Conservation (phyloP, 2,113 vertebrate species). For the Hippoglossus stenolepis region DNA sequence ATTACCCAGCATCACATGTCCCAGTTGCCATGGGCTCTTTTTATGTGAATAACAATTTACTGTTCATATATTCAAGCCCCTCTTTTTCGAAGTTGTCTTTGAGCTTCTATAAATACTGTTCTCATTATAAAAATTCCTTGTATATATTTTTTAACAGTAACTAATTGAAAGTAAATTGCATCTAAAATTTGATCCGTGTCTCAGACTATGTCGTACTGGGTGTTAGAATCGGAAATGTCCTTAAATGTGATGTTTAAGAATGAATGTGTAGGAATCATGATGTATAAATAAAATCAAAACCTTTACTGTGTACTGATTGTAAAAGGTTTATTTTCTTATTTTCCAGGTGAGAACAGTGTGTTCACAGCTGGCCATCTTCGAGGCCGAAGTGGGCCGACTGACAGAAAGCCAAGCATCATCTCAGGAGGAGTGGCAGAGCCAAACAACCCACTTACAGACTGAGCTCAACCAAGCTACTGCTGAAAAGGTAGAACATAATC, state of each 20-base stretch:
- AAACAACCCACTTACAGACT: slow-evolving; percentile 77
- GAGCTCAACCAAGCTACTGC: slow-evolving; percentile 82
- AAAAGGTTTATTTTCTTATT: neutral
- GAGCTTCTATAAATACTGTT: no score
- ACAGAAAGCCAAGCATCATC: slow-evolving; percentile 81
- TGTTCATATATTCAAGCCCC: no score
- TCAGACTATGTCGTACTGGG: neutral
- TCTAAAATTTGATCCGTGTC: no score
- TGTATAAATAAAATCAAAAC: neutral
- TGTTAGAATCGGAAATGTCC: neutral
- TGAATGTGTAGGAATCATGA: neutral
- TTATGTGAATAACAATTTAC: neutral
- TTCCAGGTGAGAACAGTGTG: slow-evolving; percentile 84
- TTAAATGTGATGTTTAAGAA: neutral
- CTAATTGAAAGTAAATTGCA: no score
- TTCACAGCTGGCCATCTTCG: slow-evolving; percentile 82
- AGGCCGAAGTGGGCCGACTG: slow-evolving; percentile 84
- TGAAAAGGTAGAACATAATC: slow-evolving; percentile 84
- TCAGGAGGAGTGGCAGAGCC: slow-evolving; percentile 76
- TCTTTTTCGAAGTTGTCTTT: no score
- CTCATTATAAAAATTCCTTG: no score
- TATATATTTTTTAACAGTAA: no score
- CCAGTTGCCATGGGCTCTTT: neutral
- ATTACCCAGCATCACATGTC: neutral
- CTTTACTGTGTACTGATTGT: neutral